These are phyloP conservation scores for Aporophyla lueneburgensis DNA, from an alignment of 2,888 invertebrate species.

Conservation along the genomic window DNA sequence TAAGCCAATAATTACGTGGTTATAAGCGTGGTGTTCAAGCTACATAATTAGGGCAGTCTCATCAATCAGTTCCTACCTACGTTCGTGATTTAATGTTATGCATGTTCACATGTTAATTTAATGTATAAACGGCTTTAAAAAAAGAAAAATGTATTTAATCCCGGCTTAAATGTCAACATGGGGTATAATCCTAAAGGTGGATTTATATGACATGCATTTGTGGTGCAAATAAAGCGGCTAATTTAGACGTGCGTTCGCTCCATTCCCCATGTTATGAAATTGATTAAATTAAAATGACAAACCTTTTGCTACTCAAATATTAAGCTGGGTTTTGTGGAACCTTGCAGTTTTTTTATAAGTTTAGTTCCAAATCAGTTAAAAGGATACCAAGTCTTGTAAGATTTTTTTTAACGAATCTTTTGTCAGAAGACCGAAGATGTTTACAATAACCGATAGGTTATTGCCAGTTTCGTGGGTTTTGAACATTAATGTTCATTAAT, in stretches of 20 bases:
- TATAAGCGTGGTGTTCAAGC: slow-evolving; percentile 30
- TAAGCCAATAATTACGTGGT: slow-evolving; percentile 60
- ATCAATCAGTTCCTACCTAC: slow-evolving; percentile 64
- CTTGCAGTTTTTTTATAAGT: not conserved
- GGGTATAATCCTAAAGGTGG: not conserved
- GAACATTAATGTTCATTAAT: too few relatives aligned
- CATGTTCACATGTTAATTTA: slow-evolving; percentile 39
- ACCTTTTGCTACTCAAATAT: not conserved
- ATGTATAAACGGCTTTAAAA: slow-evolving; percentile 25
- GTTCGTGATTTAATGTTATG: slow-evolving; percentile 60
- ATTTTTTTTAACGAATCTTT: not conserved
- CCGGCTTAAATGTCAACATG: slow-evolving; percentile 33
- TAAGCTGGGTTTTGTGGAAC: not conserved
- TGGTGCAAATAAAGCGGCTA: slow-evolving; percentile 10
- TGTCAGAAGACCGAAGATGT: too few relatives aligned
- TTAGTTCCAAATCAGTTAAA: not conserved
- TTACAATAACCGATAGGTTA: not conserved
- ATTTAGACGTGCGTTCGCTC: not conserved
- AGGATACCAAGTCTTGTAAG: not conserved
- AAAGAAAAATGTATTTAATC: slow-evolving; percentile 30
- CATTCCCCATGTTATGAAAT: not conserved
- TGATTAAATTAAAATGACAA: not conserved
- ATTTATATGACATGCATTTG: slow-evolving; percentile 7
- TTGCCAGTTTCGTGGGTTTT: not conserved
- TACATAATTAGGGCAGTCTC: slow-evolving; percentile 55